Conservation (phyloP, 1,140 invertebrate species). For the Babylonia areolata region DNA sequence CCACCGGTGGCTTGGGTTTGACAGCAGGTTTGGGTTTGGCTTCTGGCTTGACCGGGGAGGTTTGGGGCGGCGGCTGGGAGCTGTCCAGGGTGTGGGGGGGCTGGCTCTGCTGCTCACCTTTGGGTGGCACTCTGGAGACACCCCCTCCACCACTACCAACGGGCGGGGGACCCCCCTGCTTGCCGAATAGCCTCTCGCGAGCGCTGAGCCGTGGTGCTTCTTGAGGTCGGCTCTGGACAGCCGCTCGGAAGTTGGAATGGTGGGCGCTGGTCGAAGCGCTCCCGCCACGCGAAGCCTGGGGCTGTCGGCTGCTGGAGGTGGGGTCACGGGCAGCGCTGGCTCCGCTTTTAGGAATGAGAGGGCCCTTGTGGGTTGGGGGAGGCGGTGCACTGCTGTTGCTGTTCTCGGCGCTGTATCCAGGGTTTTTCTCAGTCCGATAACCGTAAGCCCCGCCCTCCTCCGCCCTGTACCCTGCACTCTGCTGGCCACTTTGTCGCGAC, state of each 20-base stretch:
- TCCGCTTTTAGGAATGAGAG: not conserved
- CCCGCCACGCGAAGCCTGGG: not conserved
- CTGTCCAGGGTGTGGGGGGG: conserved; percentile 68
- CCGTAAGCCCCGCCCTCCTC: not conserved
- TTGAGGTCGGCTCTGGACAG: conserved; percentile 18
- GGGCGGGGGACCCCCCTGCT: not conserved
- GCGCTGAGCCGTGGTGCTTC: conserved; percentile 35
- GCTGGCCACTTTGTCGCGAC: not conserved
- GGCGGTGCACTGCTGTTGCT: not conserved
- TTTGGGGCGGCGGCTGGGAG: conserved; percentile 54
- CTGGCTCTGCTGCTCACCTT: not conserved
- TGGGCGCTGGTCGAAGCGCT: not conserved
- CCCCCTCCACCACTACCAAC: not conserved
- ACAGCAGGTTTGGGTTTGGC: conserved; percentile 46
- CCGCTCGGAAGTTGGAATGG: conserved; percentile 40
- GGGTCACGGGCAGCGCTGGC: conserved; percentile 16
- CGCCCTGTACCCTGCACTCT: conserved; percentile 14
- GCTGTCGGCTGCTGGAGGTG: not conserved
- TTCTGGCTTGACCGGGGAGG: conserved; percentile 46
- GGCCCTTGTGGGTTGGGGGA: conserved; percentile 32
- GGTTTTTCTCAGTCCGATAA: not conserved
- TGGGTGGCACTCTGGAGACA: not conserved
- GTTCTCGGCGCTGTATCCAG: no score
- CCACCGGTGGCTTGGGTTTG: conserved; percentile 62
- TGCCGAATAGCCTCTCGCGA: conserved; percentile 41